These are phyloP conservation scores for Ctenopoma multispine DNA, from an alignment of 2,797 vertebrate species.

Conservation along the genomic window DNA sequence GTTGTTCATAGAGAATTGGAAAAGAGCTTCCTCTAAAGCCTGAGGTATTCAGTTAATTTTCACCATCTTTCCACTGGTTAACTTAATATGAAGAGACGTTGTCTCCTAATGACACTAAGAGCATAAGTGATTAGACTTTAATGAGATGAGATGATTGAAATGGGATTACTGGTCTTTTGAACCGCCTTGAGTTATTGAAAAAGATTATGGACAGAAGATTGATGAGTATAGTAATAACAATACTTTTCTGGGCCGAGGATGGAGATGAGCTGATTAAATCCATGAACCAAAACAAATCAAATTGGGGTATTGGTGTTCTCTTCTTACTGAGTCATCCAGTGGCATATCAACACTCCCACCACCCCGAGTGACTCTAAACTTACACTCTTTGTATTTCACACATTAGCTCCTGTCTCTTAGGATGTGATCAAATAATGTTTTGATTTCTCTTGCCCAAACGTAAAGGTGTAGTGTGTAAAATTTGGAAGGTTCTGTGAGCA, in stretches of 20 bases:
- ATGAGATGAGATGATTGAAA: slow-evolving; percentile 44
- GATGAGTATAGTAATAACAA: slow-evolving; percentile 50
- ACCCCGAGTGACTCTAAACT: slow-evolving; percentile 42
- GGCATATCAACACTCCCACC: slow-evolving; percentile 31
- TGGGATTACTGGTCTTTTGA: slow-evolving; percentile 33
- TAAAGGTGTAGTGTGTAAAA: neutral
- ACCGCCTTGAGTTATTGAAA: slow-evolving; percentile 18
- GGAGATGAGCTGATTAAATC: slow-evolving; percentile 41
- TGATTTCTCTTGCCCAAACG: neutral
- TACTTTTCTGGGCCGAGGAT: slow-evolving; percentile 10
- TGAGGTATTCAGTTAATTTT: slow-evolving; percentile 56
- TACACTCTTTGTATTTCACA: slow-evolving; percentile 11
- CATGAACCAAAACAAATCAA: slow-evolving; percentile 37
- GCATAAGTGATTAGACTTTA: slow-evolving; percentile 37
- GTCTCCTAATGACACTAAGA: slow-evolving; percentile 29
- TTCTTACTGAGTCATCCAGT: slow-evolving; percentile 65
- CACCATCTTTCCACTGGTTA: slow-evolving; percentile 38
- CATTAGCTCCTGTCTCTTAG: slow-evolving; percentile 9
- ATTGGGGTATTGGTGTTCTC: slow-evolving; percentile 39
- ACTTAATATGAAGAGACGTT: slow-evolving; percentile 51
- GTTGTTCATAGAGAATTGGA: slow-evolving; percentile 63
- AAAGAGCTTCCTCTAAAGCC: slow-evolving; percentile 48
- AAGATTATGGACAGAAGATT: slow-evolving; percentile 42
- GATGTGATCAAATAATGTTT: neutral
- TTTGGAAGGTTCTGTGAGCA: too few species aligned